A percentile compares a stretch with the other conserved stretches of the same genome.
Conservation (phyloP, 2,797 vertebrate species). For the Denticeps clupeoides region DNA sequence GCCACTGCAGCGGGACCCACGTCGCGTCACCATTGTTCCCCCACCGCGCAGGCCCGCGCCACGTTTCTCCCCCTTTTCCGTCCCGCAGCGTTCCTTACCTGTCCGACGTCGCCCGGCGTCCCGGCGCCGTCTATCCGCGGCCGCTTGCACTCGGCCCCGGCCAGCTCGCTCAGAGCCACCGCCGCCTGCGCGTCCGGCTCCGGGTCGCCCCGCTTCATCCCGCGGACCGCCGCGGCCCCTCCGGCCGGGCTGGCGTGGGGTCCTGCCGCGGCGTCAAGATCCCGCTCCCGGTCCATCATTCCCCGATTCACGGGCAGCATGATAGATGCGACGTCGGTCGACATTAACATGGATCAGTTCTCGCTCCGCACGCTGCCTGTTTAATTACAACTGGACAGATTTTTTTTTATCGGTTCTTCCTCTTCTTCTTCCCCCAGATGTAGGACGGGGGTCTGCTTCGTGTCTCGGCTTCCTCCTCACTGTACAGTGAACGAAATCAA, state of each 20-base stretch:
- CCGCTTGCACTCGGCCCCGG: conserved; percentile 61
- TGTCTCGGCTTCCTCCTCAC: neutral
- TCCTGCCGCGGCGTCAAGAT: conserved; percentile 49
- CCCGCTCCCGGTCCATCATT: conserved; percentile 58
- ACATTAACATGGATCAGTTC: conserved; percentile 58
- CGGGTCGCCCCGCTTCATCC: conserved; percentile 61
- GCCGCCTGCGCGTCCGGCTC: conserved; percentile 56
- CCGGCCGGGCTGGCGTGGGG: conserved; percentile 39
- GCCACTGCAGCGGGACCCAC: no score
- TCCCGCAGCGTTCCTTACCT: conserved; percentile 39
- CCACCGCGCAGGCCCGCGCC: neutral
- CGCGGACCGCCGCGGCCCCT: conserved; percentile 47
- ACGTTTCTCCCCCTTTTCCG: neutral
- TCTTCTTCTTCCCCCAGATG: conserved; percentile 23
- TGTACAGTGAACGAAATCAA: conserved; percentile 3
- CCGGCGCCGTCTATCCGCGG: conserved; percentile 55
- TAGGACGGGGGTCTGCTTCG: conserved; percentile 16
- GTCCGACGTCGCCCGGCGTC: conserved; percentile 50
- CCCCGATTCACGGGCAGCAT: conserved; percentile 62
- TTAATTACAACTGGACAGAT: no score
- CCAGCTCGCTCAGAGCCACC: conserved; percentile 41
- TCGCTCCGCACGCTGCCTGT: conserved; percentile 10
- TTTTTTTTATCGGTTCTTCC: no score
- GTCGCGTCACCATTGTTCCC: no score
- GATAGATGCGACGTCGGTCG: conserved; percentile 62